Percentiles rank a stretch among this genome's conserved stretches.
Conservation (phyloP, 64 coral and sea anemone species). For the Dendronephthya gigantea region DNA sequence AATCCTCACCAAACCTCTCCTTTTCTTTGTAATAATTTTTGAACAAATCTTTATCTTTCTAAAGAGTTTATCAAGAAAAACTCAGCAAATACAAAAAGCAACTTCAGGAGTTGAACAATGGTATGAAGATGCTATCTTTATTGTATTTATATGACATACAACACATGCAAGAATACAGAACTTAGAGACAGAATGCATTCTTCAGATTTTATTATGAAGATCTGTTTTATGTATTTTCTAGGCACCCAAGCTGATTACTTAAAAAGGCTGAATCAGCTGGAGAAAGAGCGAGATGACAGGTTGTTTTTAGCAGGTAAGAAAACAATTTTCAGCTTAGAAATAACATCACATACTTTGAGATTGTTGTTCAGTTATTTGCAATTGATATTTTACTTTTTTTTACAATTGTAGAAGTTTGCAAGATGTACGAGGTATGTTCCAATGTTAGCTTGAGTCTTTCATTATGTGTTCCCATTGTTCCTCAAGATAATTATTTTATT, state of each 20-base stretch:
- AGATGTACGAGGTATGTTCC: slow-evolving; percentile 67
- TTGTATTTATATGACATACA: too few species aligned
- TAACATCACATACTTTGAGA: not conserved
- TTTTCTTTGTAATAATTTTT: too few species aligned
- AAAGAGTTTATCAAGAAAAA: slow-evolving; percentile 97
- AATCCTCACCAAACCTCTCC: too few species aligned
- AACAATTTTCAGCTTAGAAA: not conserved
- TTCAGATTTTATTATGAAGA: not conserved
- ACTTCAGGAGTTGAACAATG: slow-evolving; percentile 62
- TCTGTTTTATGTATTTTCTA: slow-evolving; percentile 10
- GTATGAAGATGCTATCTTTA: slow-evolving; percentile 25
- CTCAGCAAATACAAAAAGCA: slow-evolving; percentile 80
- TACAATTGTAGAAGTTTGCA: slow-evolving; percentile 60
- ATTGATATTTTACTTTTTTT: not conserved
- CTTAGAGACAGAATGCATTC: too few species aligned
- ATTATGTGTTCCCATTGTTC: too few species aligned
- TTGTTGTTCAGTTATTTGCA: not conserved
- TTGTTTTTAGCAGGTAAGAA: slow-evolving; percentile 65
- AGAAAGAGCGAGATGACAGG: slow-evolving; percentile 63
- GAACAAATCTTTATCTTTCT: not conserved
- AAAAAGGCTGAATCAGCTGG: slow-evolving; percentile 74
- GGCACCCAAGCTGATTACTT: slow-evolving; percentile 81
- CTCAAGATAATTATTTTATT: too few species aligned
- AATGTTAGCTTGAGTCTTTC: not conserved
- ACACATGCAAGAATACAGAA: too few species aligned